A percentile compares a stretch with the other conserved stretches of the same genome.
Conservation (phyloP, 2,113 vertebrate genomes). For the Malaclemys terrapin region DNA sequence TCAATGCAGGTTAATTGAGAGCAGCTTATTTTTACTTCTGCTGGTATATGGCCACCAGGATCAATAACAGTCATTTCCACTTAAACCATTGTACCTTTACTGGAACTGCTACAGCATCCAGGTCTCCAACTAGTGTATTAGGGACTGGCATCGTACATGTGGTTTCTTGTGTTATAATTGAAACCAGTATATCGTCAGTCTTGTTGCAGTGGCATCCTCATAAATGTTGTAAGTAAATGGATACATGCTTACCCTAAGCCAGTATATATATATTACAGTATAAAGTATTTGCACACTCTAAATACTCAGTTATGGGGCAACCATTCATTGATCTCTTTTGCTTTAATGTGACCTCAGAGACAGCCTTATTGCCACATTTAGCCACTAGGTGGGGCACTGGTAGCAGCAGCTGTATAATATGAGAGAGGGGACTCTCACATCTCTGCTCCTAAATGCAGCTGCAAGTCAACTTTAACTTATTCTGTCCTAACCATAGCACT, state of each 20-base stretch:
- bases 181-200: background rate
- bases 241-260: background rate
- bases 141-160: background rate
- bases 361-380: background rate
- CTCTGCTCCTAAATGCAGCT: background rate
- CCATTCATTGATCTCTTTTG: background rate
- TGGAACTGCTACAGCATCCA: constrained; percentile 59
- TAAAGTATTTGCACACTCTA: background rate
- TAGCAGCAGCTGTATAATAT: constrained; percentile 21
- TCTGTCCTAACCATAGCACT: rapidly evolving
- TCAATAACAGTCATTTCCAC: constrained; percentile 78
- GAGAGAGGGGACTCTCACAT: rapidly evolving
- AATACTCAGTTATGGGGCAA: constrained; percentile 41
- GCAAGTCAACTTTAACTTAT: background rate
- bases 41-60: constrained; percentile 67
- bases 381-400: constrained; percentile 72
- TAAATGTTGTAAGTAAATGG: constrained; percentile 33
- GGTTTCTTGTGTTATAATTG: constrained; percentile 44
- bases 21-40: constrained; percentile 77
- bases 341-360: constrained; percentile 13
- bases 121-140: background rate
- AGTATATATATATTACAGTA: background rate
- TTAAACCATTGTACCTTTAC: constrained; percentile 74
- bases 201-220: constrained; percentile 58
- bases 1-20: constrained; percentile 78